These are phyloP conservation scores for Platanista minor DNA, from an alignment of 2,113 vertebrate species.

Conservation along the genomic window DNA sequence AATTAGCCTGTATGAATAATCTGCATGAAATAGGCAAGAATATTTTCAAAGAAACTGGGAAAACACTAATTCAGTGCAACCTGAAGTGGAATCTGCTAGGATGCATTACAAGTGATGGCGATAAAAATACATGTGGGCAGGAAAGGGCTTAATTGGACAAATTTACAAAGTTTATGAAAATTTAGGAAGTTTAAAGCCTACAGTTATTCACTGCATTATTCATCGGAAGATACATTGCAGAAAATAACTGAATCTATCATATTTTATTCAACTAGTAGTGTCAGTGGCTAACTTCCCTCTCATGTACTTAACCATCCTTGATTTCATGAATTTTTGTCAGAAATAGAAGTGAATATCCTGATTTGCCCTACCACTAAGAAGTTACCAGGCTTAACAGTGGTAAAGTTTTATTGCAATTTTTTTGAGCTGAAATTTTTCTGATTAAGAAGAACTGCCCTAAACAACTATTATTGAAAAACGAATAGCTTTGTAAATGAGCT, in stretches of 20 bases:
- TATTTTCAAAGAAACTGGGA: background rate
- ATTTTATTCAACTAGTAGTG: background rate
- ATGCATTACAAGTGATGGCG: background rate
- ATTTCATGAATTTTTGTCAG: background rate
- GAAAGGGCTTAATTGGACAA: background rate
- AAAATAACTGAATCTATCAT: background rate
- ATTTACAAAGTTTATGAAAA: background rate
- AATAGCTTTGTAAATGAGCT: background rate
- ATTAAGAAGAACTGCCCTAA: background rate
- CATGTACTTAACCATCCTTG: background rate
- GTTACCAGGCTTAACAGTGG: background rate
- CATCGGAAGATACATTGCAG: background rate
- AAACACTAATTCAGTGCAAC: background rate
- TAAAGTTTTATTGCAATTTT: background rate
- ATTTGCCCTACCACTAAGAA: background rate
- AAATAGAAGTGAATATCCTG: background rate
- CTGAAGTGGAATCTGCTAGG: background rate
- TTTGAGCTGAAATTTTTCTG: background rate
- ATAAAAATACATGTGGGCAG: background rate
- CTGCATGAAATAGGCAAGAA: background rate
- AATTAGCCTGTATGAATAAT: background rate
- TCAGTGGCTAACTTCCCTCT: background rate
- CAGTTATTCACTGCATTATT: background rate
- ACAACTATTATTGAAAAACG: background rate
- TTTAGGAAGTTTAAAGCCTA: background rate